Evolutionary conservation across 2,888 invertebrate genomes (phyloP), one percentile per base, ranked within the genome.

Genomic region (Corbicula japonica): DNA sequence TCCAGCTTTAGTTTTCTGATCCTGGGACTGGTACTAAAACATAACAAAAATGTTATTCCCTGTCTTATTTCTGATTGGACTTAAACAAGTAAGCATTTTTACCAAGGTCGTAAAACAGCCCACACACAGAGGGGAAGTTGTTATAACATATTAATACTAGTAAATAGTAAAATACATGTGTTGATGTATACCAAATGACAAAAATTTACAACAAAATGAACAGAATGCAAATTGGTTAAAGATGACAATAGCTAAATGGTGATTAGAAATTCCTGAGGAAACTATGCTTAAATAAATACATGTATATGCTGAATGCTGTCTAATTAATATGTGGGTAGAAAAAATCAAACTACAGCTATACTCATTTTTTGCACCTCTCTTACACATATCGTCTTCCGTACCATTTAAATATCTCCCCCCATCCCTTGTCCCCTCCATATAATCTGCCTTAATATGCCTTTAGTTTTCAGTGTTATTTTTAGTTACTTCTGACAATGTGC

Each of bases 251-350:
- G 58, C 34, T 15, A 35, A 35, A 58, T 58, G 58, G 21, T 28
- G 18, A 35, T 10, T 56, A 32, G 10, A 56, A 32, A 58, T 58
- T 58, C 58, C 58, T 58, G 58, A 58, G 58, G 58, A n/a, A 18
- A 35, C 15, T 1, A 58, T 58, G 58, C 35, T 35, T n/a, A 35
- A 18, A 58, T 58, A 58, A 58, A 58, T 58, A 58, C n/a, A 28
- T 58, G 21, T 35, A 58, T n/a, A n/a, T n/a, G n/a, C n/a, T n/a
- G 35, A 58, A 58, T 58, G 34, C 30, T 12, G 15, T 8, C 8
- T 12, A 41, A 8, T 12, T 41, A 41, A 41, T 18, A 41, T n/a
- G n/a, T n/a, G n/a, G n/a, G n/a, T n/a, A n/a, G 15, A 41, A 8
- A 41, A 41, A 41, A 8, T 8, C 15, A 41, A 41, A 41, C 41